These are phyloP conservation scores for Beris morrisii DNA, from an alignment of 2,888 invertebrate genomes.

Conservation along the genomic window DNA sequence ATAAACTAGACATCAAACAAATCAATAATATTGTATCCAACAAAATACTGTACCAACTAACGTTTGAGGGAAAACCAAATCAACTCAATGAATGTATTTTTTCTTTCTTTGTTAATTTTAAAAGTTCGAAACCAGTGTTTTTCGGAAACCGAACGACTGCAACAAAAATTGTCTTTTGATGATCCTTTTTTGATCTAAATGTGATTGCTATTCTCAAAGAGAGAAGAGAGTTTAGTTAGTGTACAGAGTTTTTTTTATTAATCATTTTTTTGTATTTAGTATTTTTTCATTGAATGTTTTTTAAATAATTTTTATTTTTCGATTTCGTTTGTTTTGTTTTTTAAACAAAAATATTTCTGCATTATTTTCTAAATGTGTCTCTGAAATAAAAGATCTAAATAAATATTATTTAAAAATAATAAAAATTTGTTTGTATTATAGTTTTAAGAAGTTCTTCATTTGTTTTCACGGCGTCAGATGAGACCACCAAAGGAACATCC, in stretches of 20 bases:
- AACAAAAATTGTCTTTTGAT: background rate
- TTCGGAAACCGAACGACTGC: background rate
- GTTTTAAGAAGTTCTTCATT: too few relatives aligned
- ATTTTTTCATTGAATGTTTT: background rate
- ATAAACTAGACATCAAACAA: too few relatives aligned
- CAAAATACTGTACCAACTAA: too few relatives aligned
- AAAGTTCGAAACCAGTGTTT: too few relatives aligned
- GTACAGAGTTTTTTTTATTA: too few relatives aligned
- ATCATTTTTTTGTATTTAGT: background rate
- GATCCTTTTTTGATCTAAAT: background rate
- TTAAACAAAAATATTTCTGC: slow-evolving; percentile 1
- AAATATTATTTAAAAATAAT: background rate
- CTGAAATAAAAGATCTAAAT: background rate
- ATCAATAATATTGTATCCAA: too few relatives aligned
- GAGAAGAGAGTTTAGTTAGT: background rate
- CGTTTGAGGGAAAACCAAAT: too few relatives aligned
- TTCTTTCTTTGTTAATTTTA: too few relatives aligned
- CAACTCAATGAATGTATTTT: too few relatives aligned
- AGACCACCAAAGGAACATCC: too few relatives aligned
- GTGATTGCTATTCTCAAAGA: slow-evolving; percentile 2
- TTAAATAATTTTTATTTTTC: background rate
- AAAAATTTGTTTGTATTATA: background rate
- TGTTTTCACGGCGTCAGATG: too few relatives aligned
- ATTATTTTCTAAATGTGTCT: slow-evolving; percentile 6
- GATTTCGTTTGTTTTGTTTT: slow-evolving; percentile 2